phyloP scores from a whole-genome alignment of 2,797 vertebrate species.

The Crenuchus spilurus region DNA sequence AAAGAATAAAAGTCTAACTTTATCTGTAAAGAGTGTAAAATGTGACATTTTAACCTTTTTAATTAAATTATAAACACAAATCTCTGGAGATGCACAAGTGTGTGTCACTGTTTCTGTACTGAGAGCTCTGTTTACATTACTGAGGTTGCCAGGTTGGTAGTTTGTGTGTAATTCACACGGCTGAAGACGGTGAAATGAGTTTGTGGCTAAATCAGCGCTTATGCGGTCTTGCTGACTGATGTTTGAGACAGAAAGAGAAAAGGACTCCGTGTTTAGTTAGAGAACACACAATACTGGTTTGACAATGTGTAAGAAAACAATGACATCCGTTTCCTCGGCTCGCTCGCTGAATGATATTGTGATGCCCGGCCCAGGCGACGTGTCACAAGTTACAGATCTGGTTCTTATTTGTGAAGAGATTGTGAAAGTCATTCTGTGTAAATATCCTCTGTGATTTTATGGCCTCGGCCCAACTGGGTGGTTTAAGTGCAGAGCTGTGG shows the following conservation, averaged over 20 bases:
- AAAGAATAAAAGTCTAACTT: too few species aligned
- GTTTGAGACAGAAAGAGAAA: background rate
- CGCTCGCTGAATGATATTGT: constrained; percentile 17
- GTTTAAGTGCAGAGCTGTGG: constrained; percentile 29
- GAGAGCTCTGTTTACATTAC: too few species aligned
- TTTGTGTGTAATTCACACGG: background rate
- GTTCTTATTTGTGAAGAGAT: constrained; percentile 56
- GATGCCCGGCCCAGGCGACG: constrained; percentile 49
- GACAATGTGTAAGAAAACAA: background rate
- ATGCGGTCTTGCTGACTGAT: background rate
- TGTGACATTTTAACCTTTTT: too few species aligned
- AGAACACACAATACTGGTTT: constrained; percentile 51
- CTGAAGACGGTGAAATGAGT: background rate
- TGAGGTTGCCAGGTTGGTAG: too few species aligned
- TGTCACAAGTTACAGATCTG: constrained; percentile 60
- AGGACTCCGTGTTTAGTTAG: background rate
- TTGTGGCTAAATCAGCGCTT: background rate
- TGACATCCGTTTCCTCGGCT: constrained; percentile 31
- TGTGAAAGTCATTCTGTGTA: constrained; percentile 59
- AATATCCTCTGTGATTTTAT: constrained; percentile 62
- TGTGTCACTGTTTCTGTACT: too few species aligned
- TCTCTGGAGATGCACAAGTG: too few species aligned
- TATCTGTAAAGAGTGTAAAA: too few species aligned
- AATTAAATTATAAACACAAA: too few species aligned
- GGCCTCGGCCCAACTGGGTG: constrained; percentile 39